These are phyloP conservation scores for Apamea monoglypha DNA, from an alignment of 2,888 invertebrate species.

Conservation along the genomic window DNA sequence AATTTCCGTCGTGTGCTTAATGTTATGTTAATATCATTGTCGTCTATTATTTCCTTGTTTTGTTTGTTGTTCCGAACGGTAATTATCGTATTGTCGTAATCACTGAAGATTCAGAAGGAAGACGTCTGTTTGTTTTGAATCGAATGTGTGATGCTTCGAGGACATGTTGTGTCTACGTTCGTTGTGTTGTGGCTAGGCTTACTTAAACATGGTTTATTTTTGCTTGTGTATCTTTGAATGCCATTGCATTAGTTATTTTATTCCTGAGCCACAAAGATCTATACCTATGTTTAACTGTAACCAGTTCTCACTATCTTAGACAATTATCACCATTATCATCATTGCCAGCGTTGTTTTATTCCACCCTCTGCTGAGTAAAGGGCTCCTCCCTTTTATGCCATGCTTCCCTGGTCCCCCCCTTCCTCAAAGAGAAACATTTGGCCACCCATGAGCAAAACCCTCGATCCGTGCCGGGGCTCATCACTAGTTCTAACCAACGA, in stretches of 20 bases:
- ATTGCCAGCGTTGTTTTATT: neutral
- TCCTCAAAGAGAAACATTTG: neutral
- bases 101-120: neutral
- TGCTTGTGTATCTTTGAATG: neutral
- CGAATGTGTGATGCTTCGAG: neutral
- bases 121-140: neutral
- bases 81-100: conserved; percentile 8
- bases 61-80: conserved; percentile 7
- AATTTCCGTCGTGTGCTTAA: conserved; percentile 61
- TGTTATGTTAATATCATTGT: conserved; percentile 51
- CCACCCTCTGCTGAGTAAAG: neutral
- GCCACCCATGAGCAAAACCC: neutral
- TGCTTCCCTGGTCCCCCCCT: neutral
- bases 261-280: neutral
- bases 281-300: neutral
- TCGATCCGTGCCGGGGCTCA: neutral
- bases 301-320: neutral
- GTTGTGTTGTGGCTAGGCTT: neutral
- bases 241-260: neutral
- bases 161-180: neutral
- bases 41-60: conserved; percentile 29
- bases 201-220: neutral
- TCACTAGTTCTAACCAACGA: neutral
- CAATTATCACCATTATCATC: neutral
- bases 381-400: neutral